Percentiles rank a stretch among this genome's conserved stretches.
These are phyloP conservation scores for Leucania comma DNA, from an alignment of 2,888 invertebrate genomes.

Conservation along the genomic window DNA sequence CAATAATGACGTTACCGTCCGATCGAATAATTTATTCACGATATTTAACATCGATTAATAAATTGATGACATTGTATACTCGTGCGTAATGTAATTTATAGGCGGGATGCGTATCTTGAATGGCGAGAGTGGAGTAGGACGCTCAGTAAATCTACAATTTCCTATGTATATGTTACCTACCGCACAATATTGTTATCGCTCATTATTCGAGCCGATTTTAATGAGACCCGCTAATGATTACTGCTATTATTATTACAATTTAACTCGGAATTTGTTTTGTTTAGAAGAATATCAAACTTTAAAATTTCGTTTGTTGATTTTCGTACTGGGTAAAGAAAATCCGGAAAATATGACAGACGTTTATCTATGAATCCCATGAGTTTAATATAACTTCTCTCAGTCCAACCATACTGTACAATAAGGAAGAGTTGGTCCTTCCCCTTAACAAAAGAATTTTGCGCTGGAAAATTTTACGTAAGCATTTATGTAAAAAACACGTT, in stretches of 20 bases:
- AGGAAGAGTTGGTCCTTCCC: neutral
- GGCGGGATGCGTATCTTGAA: constrained; percentile 24
- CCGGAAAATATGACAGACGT: neutral
- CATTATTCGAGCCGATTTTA: constrained; percentile 44
- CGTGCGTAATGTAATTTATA: constrained; percentile 49
- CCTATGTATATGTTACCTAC: constrained; percentile 2
- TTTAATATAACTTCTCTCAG: constrained; percentile 19
- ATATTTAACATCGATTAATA: constrained; percentile 57
- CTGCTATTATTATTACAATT: constrained; percentile 16
- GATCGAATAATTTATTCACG: constrained; percentile 57
- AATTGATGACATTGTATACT: constrained; percentile 56
- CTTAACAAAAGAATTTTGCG: neutral
- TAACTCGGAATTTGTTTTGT: neutral
- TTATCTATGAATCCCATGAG: neutral
- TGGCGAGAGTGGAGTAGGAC: constrained; percentile 6
- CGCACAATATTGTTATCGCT: constrained; percentile 32
- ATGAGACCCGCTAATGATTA: constrained; percentile 39
- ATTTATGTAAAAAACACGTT: neutral
- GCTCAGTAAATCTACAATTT: constrained; percentile 4
- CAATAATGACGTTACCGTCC: constrained; percentile 55
- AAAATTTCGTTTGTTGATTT: neutral
- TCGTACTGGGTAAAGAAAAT: too few relatives aligned
- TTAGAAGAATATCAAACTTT: neutral
- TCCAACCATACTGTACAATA: constrained; percentile 7
- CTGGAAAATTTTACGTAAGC: neutral